Evolutionary conservation across 2,113 vertebrate genomes (phyloP).

Genomic region (Corythoichthys intestinalis): DNA sequence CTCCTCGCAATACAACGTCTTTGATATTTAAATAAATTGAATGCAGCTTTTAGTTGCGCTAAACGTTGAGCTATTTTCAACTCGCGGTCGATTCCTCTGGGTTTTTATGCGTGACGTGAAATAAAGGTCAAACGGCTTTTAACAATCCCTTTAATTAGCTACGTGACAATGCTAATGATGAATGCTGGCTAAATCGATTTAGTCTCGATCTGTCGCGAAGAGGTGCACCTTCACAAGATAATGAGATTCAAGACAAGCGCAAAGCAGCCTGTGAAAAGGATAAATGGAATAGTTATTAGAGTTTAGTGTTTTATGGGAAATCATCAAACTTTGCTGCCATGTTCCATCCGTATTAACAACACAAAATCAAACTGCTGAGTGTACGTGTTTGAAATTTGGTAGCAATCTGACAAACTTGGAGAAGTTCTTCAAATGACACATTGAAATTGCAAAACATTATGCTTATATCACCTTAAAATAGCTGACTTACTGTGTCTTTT

Average conservation of each 20-base stretch:
- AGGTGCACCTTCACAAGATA: neutral
- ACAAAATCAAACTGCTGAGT: neutral
- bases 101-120: neutral
- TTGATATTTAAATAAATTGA: neutral
- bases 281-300: neutral
- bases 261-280: neutral
- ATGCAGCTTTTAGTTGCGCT: neutral
- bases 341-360: neutral
- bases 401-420: neutral
- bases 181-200: neutral
- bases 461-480: too few relatives aligned
- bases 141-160: neutral
- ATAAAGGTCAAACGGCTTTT: slow-evolving; percentile 2
- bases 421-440: neutral
- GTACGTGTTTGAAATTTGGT: too few relatives aligned
- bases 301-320: neutral
- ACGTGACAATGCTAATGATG: neutral
- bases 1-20: neutral
- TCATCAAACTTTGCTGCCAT: neutral
- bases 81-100: neutral
- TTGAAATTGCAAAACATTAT: too few relatives aligned
- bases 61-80: neutral
- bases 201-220: neutral
- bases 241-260: neutral
- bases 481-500: too few relatives aligned